phyloP scores from a whole-genome alignment of 2,888 invertebrate species.

The Chromoteleia sp. region DNA sequence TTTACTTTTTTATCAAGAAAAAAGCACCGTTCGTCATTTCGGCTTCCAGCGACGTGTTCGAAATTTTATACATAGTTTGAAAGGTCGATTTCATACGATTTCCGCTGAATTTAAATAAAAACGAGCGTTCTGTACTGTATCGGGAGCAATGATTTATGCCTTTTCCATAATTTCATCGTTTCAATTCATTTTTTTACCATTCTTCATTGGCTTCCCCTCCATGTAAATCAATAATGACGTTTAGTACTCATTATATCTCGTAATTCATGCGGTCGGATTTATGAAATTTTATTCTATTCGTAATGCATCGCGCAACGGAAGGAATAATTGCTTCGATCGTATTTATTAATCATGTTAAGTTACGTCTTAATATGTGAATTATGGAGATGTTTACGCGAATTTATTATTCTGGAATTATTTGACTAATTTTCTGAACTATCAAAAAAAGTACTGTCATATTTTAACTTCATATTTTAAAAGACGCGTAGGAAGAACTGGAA shows the following conservation, averaged over 20 bases:
- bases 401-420: no score
- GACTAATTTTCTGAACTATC: no score
- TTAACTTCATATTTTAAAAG: constrained; percentile 11
- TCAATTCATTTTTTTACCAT: constrained; percentile 11
- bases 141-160: not conserved
- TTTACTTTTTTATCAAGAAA: constrained; percentile 3
- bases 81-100: not conserved
- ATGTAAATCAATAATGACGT: constrained; percentile 32
- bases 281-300: not conserved
- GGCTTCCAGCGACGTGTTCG: not conserved
- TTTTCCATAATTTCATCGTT: not conserved
- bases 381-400: no score
- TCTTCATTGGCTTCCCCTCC: constrained; percentile 10
- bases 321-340: not conserved
- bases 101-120: not conserved
- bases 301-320: not conserved
- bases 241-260: constrained; percentile 7
- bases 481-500: constrained; percentile 32
- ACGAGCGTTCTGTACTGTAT: not conserved
- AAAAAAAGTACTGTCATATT: not conserved
- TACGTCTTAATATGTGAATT: no score
- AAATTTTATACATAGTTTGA: not conserved
- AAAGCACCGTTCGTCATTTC: not conserved
- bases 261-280: not conserved
- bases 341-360: not conserved